A percentile compares a stretch with the other conserved stretches of the same genome.
phyloP scores from a whole-genome alignment of 2,888 invertebrate genomes.

The Agrotis exclamationis region DNA sequence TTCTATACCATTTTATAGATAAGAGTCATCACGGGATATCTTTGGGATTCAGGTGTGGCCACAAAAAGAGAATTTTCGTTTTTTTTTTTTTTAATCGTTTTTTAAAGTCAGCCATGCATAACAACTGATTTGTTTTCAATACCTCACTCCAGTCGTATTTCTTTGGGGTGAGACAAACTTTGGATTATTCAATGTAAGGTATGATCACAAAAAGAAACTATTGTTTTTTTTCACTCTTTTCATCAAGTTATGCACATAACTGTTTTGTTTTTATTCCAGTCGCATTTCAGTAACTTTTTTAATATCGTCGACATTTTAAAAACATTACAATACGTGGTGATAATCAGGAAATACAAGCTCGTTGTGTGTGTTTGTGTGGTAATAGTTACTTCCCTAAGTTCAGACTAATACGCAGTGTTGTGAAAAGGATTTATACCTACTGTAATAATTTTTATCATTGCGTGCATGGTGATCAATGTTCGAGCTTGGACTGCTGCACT shows the following conservation, averaged over 20 bases:
- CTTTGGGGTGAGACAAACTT: no score
- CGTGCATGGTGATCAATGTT: no score
- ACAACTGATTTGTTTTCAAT: no score
- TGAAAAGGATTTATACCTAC: not conserved
- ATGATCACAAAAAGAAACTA: no score
- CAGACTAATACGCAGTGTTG: not conserved
- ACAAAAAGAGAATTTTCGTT: not conserved
- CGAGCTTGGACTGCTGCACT: no score
- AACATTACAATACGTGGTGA: slow-evolving; percentile 3
- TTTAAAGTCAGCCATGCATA: no score
- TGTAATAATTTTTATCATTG: not conserved
- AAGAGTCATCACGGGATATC: slow-evolving; percentile 21
- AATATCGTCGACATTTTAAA: not conserved
- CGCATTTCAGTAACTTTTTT: not conserved
- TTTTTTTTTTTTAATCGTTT: no score
- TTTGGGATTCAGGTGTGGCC: not conserved
- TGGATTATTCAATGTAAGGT: no score
- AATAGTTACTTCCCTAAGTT: slow-evolving; percentile 7
- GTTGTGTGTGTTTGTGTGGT: not conserved
- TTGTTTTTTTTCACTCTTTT: no score
- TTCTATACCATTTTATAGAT: slow-evolving; percentile 27
- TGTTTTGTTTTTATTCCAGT: not conserved
- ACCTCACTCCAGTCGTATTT: no score
- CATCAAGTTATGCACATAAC: no score
- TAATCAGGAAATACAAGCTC: not conserved